Conservation (phyloP, 1,140 invertebrate genomes). For the Drosophila melanogaster region DNA sequence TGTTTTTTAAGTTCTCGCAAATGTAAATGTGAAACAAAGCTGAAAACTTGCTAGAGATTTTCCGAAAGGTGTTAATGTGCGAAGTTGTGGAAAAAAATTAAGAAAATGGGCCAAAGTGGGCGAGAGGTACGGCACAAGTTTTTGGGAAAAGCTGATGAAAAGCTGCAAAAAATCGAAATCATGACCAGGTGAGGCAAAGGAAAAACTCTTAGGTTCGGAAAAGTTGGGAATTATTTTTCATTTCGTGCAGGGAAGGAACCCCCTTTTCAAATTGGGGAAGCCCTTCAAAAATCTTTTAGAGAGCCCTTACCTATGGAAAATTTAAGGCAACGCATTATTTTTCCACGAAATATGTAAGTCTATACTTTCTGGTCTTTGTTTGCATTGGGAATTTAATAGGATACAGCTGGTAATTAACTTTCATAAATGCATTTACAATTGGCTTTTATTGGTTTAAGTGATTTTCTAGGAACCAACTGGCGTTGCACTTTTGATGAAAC, state of each 20-base stretch:
- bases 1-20: constrained; percentile 17
- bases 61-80: constrained; percentile 34
- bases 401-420: background rate
- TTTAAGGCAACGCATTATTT: background rate
- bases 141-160: constrained; percentile 24
- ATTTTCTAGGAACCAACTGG: background rate
- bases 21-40: constrained; percentile 10
- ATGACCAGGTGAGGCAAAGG: constrained; percentile 14
- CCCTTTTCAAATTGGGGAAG: background rate
- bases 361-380: background rate
- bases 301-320: background rate
- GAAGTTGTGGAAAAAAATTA: constrained; percentile 3
- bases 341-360: background rate
- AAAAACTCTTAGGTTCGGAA: background rate
- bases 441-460: no score
- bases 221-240: constrained; percentile 11
- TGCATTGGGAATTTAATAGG: background rate
- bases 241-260: no score
- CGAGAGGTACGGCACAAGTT: constrained; percentile 13
- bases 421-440: no score
- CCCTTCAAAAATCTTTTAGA: background rate
- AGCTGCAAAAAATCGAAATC: constrained; percentile 7
- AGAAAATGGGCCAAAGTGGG: background rate
- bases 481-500: no score
- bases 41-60: constrained; percentile 18